Conservation (phyloP, 2,113 vertebrate species). For the Sturnus vulgaris region DNA sequence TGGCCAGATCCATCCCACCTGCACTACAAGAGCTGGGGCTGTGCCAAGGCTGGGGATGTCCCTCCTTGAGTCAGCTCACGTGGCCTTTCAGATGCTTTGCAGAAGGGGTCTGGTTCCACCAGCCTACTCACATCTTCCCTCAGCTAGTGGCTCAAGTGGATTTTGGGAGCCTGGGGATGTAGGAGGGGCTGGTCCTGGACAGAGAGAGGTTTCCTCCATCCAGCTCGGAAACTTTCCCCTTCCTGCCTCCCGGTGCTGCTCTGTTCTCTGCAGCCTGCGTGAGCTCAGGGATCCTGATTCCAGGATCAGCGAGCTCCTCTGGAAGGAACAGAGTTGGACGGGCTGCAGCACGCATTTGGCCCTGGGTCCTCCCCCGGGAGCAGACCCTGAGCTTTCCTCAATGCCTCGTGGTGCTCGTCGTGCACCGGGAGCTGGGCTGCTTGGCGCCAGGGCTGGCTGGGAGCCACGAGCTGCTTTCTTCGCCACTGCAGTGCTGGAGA, state of each 20-base stretch:
- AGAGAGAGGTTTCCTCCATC: neutral
- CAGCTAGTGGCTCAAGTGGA: rapidly evolving
- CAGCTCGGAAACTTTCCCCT: neutral
- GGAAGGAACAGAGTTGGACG: neutral
- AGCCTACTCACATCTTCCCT: neutral
- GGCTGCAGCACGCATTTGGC: neutral
- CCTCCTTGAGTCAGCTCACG: rapidly evolving
- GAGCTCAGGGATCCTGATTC: neutral
- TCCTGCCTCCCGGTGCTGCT: rapidly evolving
- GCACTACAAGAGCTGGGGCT: neutral
- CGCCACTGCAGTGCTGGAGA: neutral
- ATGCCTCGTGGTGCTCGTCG: neutral
- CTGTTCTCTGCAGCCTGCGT: rapidly evolving
- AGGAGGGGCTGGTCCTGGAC: neutral
- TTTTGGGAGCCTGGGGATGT: neutral
- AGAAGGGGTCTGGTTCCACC: neutral
- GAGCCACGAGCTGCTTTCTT: neutral
- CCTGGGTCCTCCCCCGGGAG: neutral
- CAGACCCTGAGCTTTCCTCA: slow-evolving; percentile 3
- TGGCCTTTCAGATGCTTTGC: neutral
- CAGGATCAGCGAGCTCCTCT: neutral
- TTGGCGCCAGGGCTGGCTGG: neutral
- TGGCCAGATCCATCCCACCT: neutral
- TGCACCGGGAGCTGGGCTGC: slow-evolving; percentile 7
- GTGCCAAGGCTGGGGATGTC: neutral